Percentiles rank a stretch among this genome's conserved stretches.
Evolutionary conservation across 2,888 invertebrate species (phyloP).

Genomic region (Phytoseiulus persimilis): DNA sequence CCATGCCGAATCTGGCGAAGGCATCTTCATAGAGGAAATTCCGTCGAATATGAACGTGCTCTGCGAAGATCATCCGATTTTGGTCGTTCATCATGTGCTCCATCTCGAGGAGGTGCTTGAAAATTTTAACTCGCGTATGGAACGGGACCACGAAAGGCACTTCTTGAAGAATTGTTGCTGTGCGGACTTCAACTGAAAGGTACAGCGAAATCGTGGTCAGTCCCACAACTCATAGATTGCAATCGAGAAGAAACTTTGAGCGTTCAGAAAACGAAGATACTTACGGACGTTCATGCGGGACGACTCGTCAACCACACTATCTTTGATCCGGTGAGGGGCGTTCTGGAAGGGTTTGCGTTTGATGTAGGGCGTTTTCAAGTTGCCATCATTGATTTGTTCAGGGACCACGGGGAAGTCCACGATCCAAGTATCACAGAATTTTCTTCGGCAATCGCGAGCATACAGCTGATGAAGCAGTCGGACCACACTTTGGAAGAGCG

Average conservation of each 20-base stretch:
- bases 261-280: too few relatives aligned
- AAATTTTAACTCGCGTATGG: constrained; percentile 67
- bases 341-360: not conserved
- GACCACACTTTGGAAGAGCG: constrained; percentile 61
- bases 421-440: constrained; percentile 68
- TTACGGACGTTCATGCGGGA: not conserved
- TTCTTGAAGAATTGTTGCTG: constrained; percentile 76
- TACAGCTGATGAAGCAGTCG: constrained; percentile 71
- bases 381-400: constrained; percentile 46
- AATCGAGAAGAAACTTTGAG: too few relatives aligned
- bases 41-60: constrained; percentile 70
- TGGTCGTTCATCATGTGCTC: constrained; percentile 68
- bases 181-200: constrained; percentile 67
- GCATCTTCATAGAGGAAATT: constrained; percentile 97
- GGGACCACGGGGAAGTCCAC: constrained; percentile 51
- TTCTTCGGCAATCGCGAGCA: constrained; percentile 72
- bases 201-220: too few relatives aligned
- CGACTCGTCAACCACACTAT: not conserved
- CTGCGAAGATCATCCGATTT: constrained; percentile 62
- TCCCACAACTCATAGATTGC: too few relatives aligned
- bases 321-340: constrained; percentile 41
- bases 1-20: constrained; percentile 79
- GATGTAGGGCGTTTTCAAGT: constrained; percentile 41
- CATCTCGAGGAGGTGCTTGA: constrained; percentile 51
- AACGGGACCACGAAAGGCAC: constrained; percentile 91